Evolutionary conservation across 2,797 vertebrate genomes (phyloP), one percentile per base, ranked within the genome.

Genomic region (Kryptopterus vitreolus): DNA sequence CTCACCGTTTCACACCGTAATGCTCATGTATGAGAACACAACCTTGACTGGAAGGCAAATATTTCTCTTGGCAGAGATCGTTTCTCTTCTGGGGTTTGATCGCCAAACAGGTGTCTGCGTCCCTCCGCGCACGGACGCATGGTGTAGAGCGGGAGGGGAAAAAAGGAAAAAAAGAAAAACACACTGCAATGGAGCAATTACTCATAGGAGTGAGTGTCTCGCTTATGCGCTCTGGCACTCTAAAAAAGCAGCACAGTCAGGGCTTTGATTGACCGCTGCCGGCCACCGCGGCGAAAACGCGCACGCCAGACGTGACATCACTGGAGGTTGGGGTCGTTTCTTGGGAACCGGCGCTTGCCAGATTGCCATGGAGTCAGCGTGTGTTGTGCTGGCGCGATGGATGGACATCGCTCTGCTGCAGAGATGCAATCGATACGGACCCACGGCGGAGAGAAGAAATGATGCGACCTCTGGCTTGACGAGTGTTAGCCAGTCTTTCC

Each of bases 11-110:
- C 77, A 80, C 81, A 84, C 80, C 57, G 24, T 82, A 88, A 88
- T 73, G 18, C 58, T 61, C 46, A 0, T 61, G 35, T 20, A 85
- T 65, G 75, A 20, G 48, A 82, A 83, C 53, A 74, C 74, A 77
- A 88, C 84, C 82, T 85, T 78, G 75, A 88, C 62, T 70, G 81
- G 73, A 78, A 82, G 77, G 81, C 81, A 83, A 83, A 85, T 81
- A 80, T 88, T 88, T 85, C n/a, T 83, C 79, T 85, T 87, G 87
- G 87, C 85, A 86, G 69, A 63, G 48, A 46, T 38, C 53, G 58
- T 11, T 38, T 80, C 72, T 74, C 68, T 81, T 86, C 85, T 85
- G 79, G 68, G 80, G 69, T 83, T 85, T 84, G 86, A 87, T 76
- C 77, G 70, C 68, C 57, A 71, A 86, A 81, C 83, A 86, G 86